Conservation (phyloP, 2,113 vertebrate species). For the Campylomormyrus tamandua region DNA sequence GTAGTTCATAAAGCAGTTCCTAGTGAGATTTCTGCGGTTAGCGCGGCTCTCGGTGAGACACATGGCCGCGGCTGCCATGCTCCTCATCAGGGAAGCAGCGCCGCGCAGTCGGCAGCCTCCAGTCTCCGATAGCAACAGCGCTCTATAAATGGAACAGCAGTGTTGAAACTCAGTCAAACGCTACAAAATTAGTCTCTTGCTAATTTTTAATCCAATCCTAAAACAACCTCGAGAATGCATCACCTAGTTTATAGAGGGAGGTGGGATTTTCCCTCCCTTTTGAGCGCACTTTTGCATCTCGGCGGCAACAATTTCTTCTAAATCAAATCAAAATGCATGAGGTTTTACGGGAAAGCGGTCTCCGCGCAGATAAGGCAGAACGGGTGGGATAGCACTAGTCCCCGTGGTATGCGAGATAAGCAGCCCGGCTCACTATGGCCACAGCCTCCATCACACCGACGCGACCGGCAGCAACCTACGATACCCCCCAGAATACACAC, state of each 20-base stretch:
- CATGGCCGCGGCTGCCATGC: neutral
- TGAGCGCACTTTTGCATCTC: neutral
- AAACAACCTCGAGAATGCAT: neutral
- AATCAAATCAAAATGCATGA: neutral
- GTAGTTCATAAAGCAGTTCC: neutral
- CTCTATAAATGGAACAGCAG: conserved; percentile 19
- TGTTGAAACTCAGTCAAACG: conserved; percentile 18
- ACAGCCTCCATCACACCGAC: neutral
- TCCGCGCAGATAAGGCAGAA: neutral
- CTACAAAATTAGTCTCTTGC: conserved; percentile 16
- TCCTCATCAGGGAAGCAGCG: neutral
- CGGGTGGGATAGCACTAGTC: neutral
- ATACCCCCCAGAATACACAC: neutral
- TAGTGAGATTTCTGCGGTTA: neutral
- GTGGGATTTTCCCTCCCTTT: neutral
- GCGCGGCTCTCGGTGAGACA: neutral
- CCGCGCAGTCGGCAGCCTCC: conserved; percentile 1
- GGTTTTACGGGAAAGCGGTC: neutral
- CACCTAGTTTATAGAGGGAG: neutral
- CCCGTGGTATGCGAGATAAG: neutral
- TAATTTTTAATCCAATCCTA: conserved; percentile 13
- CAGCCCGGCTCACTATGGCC: neutral
- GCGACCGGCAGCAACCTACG: neutral
- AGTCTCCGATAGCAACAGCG: conserved; percentile 20
- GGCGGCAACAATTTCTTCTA: neutral